These are phyloP conservation scores for Petrophora chlorosata DNA, from an alignment of 2,888 invertebrate species.

Conservation along the genomic window DNA sequence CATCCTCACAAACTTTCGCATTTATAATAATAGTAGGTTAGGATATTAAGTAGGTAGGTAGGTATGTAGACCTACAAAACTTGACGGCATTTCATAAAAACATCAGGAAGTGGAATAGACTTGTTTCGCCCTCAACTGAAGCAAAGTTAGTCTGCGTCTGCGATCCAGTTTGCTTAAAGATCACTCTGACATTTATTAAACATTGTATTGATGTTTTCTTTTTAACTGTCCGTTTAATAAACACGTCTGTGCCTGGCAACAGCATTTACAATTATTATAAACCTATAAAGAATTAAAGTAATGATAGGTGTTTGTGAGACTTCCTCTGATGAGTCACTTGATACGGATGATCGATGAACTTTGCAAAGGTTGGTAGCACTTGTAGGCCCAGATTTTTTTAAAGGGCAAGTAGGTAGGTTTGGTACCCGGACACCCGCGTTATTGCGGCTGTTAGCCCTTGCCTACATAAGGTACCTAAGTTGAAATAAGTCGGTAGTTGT, in stretches of 20 bases:
- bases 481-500: too few relatives aligned
- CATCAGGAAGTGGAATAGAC: conserved; percentile 70
- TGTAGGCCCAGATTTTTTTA: background rate
- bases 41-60: too few relatives aligned
- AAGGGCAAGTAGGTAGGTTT: background rate
- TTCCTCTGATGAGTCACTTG: conserved; percentile 22
- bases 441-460: too few relatives aligned
- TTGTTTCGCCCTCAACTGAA: conserved; percentile 72
- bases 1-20: too few relatives aligned
- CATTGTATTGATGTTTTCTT: conserved; percentile 43
- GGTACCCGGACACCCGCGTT: too few relatives aligned
- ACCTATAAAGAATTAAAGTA: conserved; percentile 4
- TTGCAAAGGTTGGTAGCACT: background rate
- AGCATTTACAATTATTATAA: conserved; percentile 2
- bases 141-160: conserved; percentile 55
- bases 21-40: too few relatives aligned
- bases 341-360: conserved; percentile 11
- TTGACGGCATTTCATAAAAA: conserved; percentile 48
- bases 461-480: too few relatives aligned
- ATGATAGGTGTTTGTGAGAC: conserved; percentile 10
- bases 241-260: conserved; percentile 8
- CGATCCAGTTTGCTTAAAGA: conserved; percentile 73
- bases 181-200: conserved; percentile 75
- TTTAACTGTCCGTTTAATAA: conserved; percentile 33
- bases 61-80: conserved; percentile 28